Base-by-base conservation (phyloP, 2,113 vertebrate species). In the Podilymbus podiceps region DNA sequence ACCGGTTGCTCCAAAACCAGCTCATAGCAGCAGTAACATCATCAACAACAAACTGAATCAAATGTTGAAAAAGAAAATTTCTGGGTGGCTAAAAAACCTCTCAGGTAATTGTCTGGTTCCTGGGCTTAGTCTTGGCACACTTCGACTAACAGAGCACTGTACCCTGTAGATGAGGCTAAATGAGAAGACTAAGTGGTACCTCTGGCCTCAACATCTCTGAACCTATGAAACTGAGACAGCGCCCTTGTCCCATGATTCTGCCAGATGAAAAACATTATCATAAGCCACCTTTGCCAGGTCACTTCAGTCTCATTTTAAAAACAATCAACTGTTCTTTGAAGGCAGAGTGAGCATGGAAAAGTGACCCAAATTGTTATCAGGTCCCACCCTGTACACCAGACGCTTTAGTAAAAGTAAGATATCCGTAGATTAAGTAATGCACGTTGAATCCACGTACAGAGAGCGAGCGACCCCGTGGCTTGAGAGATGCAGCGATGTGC, bases 401-500 rank as follows among this genome's bases (percentile, higher is more conserved):
- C 6, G 46, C 12, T n/a, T 30, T 42, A 9, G 7, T 2, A 44
- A 21, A 74, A 12, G 8, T 2, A 15, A 72, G 56, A 3, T 30
- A 16, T 6, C 0, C 0, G 38, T 11, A 27, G 15, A 25, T 27
- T 0, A 14, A 12, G 38, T 4, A 6, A 13, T 1, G 11, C 3
- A 17, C 5, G 0, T 5, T 5, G 31, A 40, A 28, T 4, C 40
- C 55, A 6, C 0, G 42, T 1, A 9, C 63, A 35, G 55, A 21
- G 25, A 8, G 1, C 7, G 0, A 30, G 44, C 2, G 7, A 71
- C 18, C 9, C 25, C 13, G 24, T 1, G 62, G 16, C n/a, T 11
- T 5, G 9, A 11, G 19, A n/a, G 42, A 16, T 5, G 18, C 42
- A 6, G 60, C 0, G 22, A 42, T 13, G 28, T 46, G 9, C 38